A percentile compares a stretch with the other conserved stretches of the same genome.
These are phyloP conservation scores for Poecilus cupreus DNA, from an alignment of 2,888 invertebrate genomes.

Conservation along the genomic window DNA sequence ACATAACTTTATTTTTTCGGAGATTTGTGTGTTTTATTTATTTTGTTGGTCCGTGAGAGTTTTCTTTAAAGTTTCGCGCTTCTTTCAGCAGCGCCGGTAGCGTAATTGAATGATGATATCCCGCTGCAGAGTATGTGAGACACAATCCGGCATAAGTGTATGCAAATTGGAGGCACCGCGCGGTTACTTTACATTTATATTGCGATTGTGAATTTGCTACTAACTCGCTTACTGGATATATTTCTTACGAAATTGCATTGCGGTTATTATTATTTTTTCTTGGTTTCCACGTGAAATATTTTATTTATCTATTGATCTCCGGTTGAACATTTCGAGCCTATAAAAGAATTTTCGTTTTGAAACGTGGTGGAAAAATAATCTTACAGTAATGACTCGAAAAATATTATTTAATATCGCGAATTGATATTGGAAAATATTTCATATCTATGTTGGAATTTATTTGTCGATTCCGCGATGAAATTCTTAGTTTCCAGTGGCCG, in stretches of 20 bases:
- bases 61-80: not conserved
- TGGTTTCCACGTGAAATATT: not conserved
- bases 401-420: not conserved
- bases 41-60: not conserved
- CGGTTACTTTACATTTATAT: constrained; percentile 54
- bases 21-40: not conserved
- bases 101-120: constrained; percentile 10
- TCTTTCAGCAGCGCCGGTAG: not conserved
- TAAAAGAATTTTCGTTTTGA: not conserved
- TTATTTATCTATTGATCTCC: not conserved
- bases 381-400: too few species aligned
- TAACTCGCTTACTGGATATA: constrained; percentile 26
- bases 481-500: not conserved
- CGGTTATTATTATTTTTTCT: not conserved
- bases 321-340: not conserved
- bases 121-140: not conserved
- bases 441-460: not conserved
- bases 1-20: not conserved
- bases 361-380: too few species aligned
- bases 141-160: not conserved
- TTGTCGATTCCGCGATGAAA: too few species aligned
- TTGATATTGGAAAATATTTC: not conserved
- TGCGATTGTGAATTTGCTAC: constrained; percentile 43
- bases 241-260: not conserved
- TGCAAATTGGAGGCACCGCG: constrained; percentile 33